Conservation (phyloP, 2,113 vertebrate genomes). For the Equus przewalskii region DNA sequence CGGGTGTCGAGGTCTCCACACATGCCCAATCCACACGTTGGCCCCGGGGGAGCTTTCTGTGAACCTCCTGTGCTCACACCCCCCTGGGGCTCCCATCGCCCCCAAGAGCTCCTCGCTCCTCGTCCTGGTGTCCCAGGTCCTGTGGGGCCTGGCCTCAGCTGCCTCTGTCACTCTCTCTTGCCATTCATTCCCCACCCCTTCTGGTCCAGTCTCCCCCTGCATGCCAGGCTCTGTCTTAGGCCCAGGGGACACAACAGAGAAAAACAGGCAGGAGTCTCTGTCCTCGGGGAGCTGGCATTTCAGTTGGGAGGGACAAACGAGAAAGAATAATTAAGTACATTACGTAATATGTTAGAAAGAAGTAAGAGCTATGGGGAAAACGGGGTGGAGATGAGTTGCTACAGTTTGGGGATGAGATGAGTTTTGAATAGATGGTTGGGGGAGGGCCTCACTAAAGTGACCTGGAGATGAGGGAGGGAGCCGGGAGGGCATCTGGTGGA, state of each 20-base stretch:
- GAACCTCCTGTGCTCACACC: not conserved
- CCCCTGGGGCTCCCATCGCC: not conserved
- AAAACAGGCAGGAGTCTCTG: not conserved
- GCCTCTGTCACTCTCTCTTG: not conserved
- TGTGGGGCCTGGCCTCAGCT: not conserved
- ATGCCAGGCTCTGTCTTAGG: not conserved
- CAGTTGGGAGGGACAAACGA: not conserved
- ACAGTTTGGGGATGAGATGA: not conserved
- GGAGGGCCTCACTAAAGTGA: not conserved
- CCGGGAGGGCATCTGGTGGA: accelerated
- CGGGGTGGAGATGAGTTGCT: not conserved
- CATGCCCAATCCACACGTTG: not conserved
- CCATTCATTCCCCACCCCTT: not conserved
- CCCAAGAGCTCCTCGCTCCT: not conserved
- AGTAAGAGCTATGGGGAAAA: not conserved
- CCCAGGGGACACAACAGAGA: not conserved
- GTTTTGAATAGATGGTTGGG: not conserved
- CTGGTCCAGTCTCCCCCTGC: not conserved
- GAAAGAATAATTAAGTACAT: not conserved
- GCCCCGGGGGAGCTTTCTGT: not conserved
- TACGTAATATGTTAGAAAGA: not conserved
- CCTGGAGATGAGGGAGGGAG: not conserved
- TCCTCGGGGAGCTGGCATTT: not conserved
- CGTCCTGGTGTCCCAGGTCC: not conserved
- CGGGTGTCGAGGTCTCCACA: not conserved